These are phyloP conservation scores for Lydus trimaculatus DNA, from an alignment of 2,888 invertebrate species.

Conservation along the genomic window DNA sequence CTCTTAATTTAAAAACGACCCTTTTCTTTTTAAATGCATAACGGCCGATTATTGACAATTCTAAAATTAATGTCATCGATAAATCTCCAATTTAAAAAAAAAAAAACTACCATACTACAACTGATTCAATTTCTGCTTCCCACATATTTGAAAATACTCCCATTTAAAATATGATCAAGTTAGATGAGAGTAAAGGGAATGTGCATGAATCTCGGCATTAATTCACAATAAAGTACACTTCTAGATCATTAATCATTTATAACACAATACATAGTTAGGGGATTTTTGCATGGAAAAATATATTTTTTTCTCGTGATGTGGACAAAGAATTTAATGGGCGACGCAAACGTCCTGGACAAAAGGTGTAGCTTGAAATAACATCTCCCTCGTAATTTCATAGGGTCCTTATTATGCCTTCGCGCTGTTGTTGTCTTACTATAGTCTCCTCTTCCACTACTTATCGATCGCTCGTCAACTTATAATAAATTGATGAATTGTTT, in stretches of 20 bases:
- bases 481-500: constrained; percentile 28
- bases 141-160: constrained; percentile 29
- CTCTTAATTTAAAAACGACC: constrained; percentile 18
- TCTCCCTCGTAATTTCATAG: constrained; percentile 29
- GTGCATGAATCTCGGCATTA: constrained; percentile 25
- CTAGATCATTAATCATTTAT: constrained; percentile 52
- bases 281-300: constrained; percentile 55
- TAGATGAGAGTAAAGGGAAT: neutral
- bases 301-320: constrained; percentile 42
- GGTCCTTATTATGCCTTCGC: constrained; percentile 16
- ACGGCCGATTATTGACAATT: constrained; percentile 29
- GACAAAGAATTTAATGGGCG: constrained; percentile 47
- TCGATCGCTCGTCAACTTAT: constrained; percentile 15
- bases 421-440: neutral
- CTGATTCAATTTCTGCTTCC: constrained; percentile 23
- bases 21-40: constrained; percentile 11
- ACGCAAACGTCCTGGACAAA: constrained; percentile 45
- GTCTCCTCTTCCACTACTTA: neutral
- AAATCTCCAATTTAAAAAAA: constrained; percentile 34
- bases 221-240: constrained; percentile 45
- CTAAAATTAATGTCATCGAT: constrained; percentile 33
- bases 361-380: constrained; percentile 31
- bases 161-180: constrained; percentile 13
- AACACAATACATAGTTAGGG: constrained; percentile 46
- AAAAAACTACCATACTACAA: constrained; percentile 15